phyloP scores from a whole-genome alignment of 1,140 invertebrate species.

The Drosophila athabasca region DNA sequence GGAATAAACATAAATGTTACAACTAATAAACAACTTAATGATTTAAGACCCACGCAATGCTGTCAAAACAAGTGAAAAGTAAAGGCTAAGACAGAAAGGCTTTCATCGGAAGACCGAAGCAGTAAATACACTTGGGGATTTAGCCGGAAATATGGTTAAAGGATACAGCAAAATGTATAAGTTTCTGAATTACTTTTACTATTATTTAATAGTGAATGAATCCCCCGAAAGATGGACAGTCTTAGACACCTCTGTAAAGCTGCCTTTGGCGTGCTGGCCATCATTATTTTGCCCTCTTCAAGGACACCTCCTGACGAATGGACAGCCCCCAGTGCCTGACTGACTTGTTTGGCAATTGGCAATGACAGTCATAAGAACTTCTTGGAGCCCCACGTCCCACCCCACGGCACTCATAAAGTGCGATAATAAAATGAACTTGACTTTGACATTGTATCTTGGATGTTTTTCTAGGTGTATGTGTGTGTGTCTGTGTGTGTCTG shows the following conservation, averaged over 20 bases:
- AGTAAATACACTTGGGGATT: too few species aligned
- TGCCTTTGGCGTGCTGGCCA: too few species aligned
- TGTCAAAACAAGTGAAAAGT: conserved; percentile 53
- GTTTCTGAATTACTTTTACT: too few species aligned
- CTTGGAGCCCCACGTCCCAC: background rate
- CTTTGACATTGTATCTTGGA: conserved; percentile 31
- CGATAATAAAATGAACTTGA: conserved; percentile 48
- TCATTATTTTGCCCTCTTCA: too few species aligned
- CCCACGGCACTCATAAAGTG: conserved; percentile 34
- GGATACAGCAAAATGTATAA: too few species aligned
- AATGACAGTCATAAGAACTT: conserved; percentile 10
- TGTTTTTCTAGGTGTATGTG: background rate
- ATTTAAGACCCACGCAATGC: conserved; percentile 42
- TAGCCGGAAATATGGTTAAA: too few species aligned
- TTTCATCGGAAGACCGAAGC: too few species aligned
- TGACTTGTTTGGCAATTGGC: conserved; percentile 50
- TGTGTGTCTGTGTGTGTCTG: background rate
- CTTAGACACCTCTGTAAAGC: too few species aligned
- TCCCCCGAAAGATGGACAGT: too few species aligned
- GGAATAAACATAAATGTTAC: conserved; percentile 52
- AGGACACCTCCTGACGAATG: conserved; percentile 1
- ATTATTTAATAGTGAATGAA: too few species aligned
- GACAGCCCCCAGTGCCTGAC: conserved; percentile 20
- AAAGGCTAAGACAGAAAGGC: too few species aligned
- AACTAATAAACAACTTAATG: conserved; percentile 56